phyloP scores from a whole-genome alignment of 2,888 invertebrate species.

The Tinea semifulvella region DNA sequence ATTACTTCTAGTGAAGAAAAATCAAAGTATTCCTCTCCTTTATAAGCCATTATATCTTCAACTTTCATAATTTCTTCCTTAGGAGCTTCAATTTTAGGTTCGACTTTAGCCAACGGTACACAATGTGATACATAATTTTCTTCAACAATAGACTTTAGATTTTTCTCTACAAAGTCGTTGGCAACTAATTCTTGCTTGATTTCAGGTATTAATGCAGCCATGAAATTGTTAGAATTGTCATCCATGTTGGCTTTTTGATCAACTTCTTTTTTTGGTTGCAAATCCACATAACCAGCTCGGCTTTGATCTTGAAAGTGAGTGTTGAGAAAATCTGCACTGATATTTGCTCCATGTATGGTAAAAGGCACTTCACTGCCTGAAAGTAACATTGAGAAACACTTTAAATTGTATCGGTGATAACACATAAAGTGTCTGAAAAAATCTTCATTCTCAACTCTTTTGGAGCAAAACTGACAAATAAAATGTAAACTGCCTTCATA shows the following conservation, averaged over 20 bases:
- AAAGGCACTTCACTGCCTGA: conserved; percentile 47
- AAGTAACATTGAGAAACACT: conserved; percentile 45
- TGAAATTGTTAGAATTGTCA: conserved; percentile 21
- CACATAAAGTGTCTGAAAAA: conserved; percentile 57
- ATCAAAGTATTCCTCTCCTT: conserved; percentile 55
- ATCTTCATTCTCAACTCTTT: conserved; percentile 32
- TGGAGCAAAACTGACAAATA: conserved; percentile 44
- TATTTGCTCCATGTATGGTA: conserved; percentile 44
- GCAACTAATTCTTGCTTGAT: conserved; percentile 28
- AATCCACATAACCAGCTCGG: conserved; percentile 42
- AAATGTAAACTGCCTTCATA: conserved; percentile 37
- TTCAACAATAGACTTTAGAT: conserved; percentile 16
- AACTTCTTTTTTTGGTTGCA: conserved; percentile 26
- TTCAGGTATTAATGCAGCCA: conserved; percentile 29
- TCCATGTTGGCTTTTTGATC: conserved; percentile 17
- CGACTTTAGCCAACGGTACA: conserved; percentile 17
- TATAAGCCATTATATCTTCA: conserved; percentile 28
- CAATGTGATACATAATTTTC: too few relatives aligned
- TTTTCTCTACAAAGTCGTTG: conserved; percentile 26
- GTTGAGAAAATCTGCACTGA: conserved; percentile 43
- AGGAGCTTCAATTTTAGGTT: conserved; percentile 19
- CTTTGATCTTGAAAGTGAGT: conserved; percentile 36
- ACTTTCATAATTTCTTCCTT: conserved; percentile 23
- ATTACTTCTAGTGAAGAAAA: conserved; percentile 51
- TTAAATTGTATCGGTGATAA: conserved; percentile 52